Evolutionary conservation across 1,140 invertebrate genomes (phyloP).

Genomic region (Delia radicum): DNA sequence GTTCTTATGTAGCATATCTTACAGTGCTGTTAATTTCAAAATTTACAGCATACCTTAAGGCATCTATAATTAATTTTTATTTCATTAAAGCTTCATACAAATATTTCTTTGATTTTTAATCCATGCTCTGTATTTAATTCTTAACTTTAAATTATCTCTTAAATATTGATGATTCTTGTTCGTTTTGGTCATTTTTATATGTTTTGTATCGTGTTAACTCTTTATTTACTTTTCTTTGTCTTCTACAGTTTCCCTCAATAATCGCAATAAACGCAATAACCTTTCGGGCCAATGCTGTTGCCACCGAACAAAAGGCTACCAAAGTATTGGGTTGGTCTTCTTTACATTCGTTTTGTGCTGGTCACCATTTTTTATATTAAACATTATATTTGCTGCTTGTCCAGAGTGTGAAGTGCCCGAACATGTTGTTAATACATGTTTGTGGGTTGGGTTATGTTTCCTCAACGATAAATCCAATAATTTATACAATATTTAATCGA

Average conservation of each 20-base stretch:
- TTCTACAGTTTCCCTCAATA: constrained; percentile 65
- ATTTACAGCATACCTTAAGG: neutral
- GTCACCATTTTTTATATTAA: constrained; percentile 86
- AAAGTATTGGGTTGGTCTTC: constrained; percentile 85
- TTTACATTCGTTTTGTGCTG: constrained; percentile 89
- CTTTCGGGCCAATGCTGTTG: constrained; percentile 74
- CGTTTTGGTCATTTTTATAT: neutral
- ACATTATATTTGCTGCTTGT: constrained; percentile 78
- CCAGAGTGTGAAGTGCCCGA: constrained; percentile 69
- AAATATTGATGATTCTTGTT: neutral
- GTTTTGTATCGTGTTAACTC: neutral
- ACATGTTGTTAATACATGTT: constrained; percentile 68
- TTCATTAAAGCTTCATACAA: neutral
- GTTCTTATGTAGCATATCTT: too few relatives aligned
- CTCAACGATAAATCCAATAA: constrained; percentile 81
- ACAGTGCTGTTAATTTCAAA: too few relatives aligned
- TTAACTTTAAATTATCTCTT: neutral
- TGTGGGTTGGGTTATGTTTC: constrained; percentile 89
- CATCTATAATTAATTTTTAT: neutral
- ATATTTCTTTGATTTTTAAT: neutral
- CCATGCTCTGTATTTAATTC: neutral
- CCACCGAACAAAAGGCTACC: constrained; percentile 80
- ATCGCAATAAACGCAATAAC: constrained; percentile 65
- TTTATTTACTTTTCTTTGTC: neutral
- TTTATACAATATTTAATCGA: constrained; percentile 88